Evolutionary conservation across 2,888 invertebrate species (phyloP), one percentile per base, ranked within the genome.

Genomic region (Gastracanthus pulcherrimus): DNA sequence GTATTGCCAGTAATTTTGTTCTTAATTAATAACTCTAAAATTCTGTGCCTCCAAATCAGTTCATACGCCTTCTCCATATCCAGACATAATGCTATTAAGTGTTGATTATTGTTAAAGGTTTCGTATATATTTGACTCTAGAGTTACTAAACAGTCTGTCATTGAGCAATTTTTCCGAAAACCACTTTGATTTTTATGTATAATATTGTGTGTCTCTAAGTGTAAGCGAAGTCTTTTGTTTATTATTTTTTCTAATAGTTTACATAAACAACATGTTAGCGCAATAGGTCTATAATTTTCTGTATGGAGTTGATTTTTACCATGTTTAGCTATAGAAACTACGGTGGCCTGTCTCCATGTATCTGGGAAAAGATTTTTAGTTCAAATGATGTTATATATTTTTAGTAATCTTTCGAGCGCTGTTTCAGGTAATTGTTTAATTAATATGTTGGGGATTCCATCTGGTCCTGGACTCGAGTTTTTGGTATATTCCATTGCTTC

Each of bases 181-280:
- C 83, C 84, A 26, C 70, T 80, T 80, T 85, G 80, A 6, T 58
- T 29, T n/a, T 29, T 19, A 0, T 4, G 26, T 6, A 84, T 11
- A 5, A 85, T 51, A 23, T 78, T 75, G 1, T 83, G 71, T 0
- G 1, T 76, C 58, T 83, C 84, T 0, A 84, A 31, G 6, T 51
- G 64, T 70, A 78, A 81, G 19, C 26, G 23, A 23, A 84, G 31
- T 58, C 84, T 45, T 71, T 70, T 67, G 29, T 80, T 85, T 13
- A 83, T 51, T 13, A 84, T 80, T 60, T 76, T 84, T 70, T 85
- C 83, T 3, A 84, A 3, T 0, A 81, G 3, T 45, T 81, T 84
- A 11, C 83, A 82, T 34, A 82, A 13, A 1, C 36, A 62, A 31
- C 82, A 83, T 0, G 81, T 84, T 7, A 82, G 64, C 0, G 84